These are phyloP conservation scores for Phrixothrix hirtus DNA, from an alignment of 2,888 invertebrate species.

Conservation along the genomic window DNA sequence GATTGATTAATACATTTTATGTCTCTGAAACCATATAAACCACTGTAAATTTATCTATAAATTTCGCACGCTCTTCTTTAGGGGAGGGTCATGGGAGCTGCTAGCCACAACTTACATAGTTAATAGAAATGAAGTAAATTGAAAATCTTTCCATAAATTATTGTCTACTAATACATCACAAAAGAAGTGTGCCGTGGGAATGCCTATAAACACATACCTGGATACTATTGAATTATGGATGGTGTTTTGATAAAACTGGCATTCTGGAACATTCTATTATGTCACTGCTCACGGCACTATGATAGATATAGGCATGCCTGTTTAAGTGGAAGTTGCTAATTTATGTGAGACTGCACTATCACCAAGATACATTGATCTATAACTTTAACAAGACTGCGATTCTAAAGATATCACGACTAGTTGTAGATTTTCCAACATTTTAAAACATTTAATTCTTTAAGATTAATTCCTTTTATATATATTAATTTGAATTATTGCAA, in stretches of 20 bases:
- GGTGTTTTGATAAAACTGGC: constrained; percentile 49
- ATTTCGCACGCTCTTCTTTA: constrained; percentile 30
- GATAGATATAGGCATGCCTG: constrained; percentile 42
- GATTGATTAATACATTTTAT: too few species aligned
- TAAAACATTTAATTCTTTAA: too few species aligned
- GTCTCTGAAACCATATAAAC: too few species aligned
- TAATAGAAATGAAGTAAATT: constrained; percentile 17
- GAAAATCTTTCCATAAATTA: constrained; percentile 28
- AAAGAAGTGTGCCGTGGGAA: constrained; percentile 45
- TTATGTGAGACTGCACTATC: constrained; percentile 43
- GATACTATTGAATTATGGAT: constrained; percentile 47
- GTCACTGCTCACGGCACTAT: constrained; percentile 44
- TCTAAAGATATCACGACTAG: constrained; percentile 12
- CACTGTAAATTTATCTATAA: background rate
- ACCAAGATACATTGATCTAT: constrained; percentile 31
- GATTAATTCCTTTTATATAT: too few species aligned
- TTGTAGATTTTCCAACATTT: too few species aligned
- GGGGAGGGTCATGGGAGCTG: constrained; percentile 33
- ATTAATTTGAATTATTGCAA: too few species aligned
- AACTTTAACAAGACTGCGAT: constrained; percentile 13
- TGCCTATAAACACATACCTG: constrained; percentile 38
- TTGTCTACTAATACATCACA: constrained; percentile 26
- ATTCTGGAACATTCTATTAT: constrained; percentile 50
- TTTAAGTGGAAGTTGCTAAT: constrained; percentile 43
- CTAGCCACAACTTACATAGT: constrained; percentile 18